Percentiles rank a stretch among this genome's conserved stretches.
Conservation (phyloP, 2,888 invertebrate genomes). For the Caradrina clavipalpis region DNA sequence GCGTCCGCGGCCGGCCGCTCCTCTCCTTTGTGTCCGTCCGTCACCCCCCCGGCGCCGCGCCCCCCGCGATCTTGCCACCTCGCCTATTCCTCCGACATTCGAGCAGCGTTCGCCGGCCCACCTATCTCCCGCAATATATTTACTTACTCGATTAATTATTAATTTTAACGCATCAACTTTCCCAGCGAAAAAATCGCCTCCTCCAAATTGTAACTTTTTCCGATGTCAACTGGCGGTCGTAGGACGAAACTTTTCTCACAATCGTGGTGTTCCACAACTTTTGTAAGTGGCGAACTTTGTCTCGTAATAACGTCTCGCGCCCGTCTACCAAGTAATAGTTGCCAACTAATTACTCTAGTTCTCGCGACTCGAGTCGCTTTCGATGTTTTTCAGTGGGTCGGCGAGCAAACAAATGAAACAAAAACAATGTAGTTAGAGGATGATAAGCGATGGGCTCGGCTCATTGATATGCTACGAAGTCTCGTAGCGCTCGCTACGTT, state of each 20-base stretch:
- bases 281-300: constrained; percentile 77
- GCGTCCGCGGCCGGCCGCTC: constrained; percentile 87
- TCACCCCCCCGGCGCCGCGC: constrained; percentile 75
- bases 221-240: constrained; percentile 45
- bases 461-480: constrained; percentile 72
- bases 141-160: constrained; percentile 86
- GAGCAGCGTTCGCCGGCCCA: constrained; percentile 78
- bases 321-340: constrained; percentile 77
- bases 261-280: constrained; percentile 73
- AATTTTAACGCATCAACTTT: constrained; percentile 77
- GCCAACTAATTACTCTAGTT: constrained; percentile 70
- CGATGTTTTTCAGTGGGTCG: constrained; percentile 63
- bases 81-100: constrained; percentile 70
- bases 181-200: constrained; percentile 63
- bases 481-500: constrained; percentile 74
- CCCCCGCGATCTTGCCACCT: constrained; percentile 75
- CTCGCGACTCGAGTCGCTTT: constrained; percentile 58
- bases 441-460: constrained; percentile 55
- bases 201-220: constrained; percentile 68
- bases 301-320: constrained; percentile 79
- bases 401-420: constrained; percentile 47
- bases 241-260: constrained; percentile 63
- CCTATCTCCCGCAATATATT: constrained; percentile 83
- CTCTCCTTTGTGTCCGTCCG: constrained; percentile 91
- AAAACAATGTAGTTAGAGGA: constrained; percentile 56